Conservation (phyloP, 2,797 vertebrate species). For the Gouania willdenowi region DNA sequence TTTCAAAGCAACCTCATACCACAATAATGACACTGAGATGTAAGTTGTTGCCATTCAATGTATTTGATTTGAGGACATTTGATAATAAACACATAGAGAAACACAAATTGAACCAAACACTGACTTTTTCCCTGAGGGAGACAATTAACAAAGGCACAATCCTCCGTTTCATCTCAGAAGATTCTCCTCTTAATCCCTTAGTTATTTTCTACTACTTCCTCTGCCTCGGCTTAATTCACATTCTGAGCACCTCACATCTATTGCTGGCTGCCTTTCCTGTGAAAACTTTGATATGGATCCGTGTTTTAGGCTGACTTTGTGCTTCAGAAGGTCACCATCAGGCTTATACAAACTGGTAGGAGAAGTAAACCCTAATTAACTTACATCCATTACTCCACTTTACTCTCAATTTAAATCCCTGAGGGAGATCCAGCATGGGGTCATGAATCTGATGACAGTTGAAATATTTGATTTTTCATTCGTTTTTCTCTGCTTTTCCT, state of each 20-base stretch:
- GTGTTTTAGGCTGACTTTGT: conserved; percentile 50
- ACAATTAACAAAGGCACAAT: conserved; percentile 61
- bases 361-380: conserved; percentile 23
- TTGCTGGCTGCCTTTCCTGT: conserved; percentile 46
- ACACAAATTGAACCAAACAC: conserved; percentile 20
- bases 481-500: neutral
- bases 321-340: conserved; percentile 47
- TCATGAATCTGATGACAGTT: conserved; percentile 9
- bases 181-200: conserved; percentile 57
- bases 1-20: conserved; percentile 1
- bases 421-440: conserved; percentile 18
- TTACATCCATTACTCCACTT: conserved; percentile 20
- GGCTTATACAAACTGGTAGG: conserved; percentile 37
- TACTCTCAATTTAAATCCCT: conserved; percentile 14
- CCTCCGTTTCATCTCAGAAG: conserved; percentile 48
- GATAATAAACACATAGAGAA: conserved; percentile 16
- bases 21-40: neutral
- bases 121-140: conserved; percentile 56
- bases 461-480: neutral
- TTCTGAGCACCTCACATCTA: conserved; percentile 44
- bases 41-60: neutral
- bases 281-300: conserved; percentile 55
- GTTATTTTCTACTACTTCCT: conserved; percentile 25
- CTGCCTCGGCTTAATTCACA: conserved; percentile 45
- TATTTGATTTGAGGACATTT: conserved; percentile 13